These are phyloP conservation scores for Tadarida brasiliensis DNA, from an alignment of 2,797 vertebrate species.

Conservation along the genomic window DNA sequence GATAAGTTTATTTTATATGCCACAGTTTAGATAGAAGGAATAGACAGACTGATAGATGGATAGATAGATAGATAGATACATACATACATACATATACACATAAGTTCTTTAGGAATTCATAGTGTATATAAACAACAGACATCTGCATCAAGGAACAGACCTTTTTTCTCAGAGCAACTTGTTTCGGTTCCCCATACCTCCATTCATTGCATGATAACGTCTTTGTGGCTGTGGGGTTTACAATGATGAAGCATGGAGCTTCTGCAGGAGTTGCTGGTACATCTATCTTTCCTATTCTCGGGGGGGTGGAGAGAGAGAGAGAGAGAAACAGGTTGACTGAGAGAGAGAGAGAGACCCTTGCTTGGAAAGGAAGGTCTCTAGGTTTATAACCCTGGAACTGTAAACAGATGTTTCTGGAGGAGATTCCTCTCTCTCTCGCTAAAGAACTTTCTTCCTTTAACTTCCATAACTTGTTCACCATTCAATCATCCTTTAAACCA, in stretches of 20 bases:
- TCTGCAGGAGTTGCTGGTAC: neutral
- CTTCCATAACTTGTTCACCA: neutral
- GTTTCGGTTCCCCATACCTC: neutral
- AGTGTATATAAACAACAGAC: neutral
- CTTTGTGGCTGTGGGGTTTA: neutral
- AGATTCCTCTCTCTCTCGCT: neutral
- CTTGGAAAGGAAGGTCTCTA: neutral
- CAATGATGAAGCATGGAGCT: neutral
- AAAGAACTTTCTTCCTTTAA: neutral
- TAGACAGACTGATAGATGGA: neutral
- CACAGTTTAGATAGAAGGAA: neutral
- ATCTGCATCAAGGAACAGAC: neutral
- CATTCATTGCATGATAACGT: too few species aligned
- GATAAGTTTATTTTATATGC: neutral
- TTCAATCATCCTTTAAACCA: neutral
- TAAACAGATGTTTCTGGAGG: neutral
- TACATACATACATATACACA: neutral
- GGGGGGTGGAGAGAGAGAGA: neutral
- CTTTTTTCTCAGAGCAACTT: neutral
- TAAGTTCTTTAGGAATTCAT: neutral
- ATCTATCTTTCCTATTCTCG: neutral
- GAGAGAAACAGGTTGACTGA: neutral
- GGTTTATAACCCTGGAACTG: neutral
- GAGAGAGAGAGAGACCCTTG: neutral
- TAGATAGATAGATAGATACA: neutral